Base-by-base conservation (phyloP, 2,888 invertebrate genomes). In the Drosophila glabriapex region DNA sequence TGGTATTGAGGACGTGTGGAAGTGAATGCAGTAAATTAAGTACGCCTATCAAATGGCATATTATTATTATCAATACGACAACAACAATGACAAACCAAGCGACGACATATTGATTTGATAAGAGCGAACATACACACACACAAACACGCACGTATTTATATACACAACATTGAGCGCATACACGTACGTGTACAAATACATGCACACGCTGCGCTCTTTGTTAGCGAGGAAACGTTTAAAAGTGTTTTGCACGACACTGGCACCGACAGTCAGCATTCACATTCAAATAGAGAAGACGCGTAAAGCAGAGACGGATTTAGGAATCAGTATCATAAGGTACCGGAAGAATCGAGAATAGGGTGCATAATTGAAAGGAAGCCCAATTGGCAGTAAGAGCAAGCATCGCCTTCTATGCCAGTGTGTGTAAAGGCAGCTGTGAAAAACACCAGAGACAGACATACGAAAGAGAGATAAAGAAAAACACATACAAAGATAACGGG, bases 351-450 rank as follows among this genome's bases (percentile, higher is more conserved):
- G 65, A 68, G 50, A 79, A 78, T 76, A 72, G 58, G 55, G 35
- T 61, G 61, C 28, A 60, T 77, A 70, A 79, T 74, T 75, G 37
- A 52, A 72, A 80, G 22, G 46, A 46, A 83, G 61, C 64, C 64
- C 71, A 80, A 78, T 79, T 82, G 52, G 79, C 73, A 65, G 59
- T 58, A 70, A 83, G 19, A 85, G 75, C 77, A 83, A 80, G 73
- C 83, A 95, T 95, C 94, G 95, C 96, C 97, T 97, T 97, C 97
- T 97, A 95, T 96, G 95, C 97, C 97, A 97, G 97, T 97, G 97
- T 94, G 97, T 97, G 96, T 97, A 97, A 97, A 97, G 97, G 97
- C 95, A 93, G 78, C 74, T 74, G 54, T 88, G 86, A 89, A 94
- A 82, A 68, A 78, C 67, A 65, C 46, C 67, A 72, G 68, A 65